A percentile compares a stretch with the other conserved stretches of the same genome.
Evolutionary conservation across 2,113 vertebrate species (phyloP).

Genomic region (Onychostruthus taczanowskii): DNA sequence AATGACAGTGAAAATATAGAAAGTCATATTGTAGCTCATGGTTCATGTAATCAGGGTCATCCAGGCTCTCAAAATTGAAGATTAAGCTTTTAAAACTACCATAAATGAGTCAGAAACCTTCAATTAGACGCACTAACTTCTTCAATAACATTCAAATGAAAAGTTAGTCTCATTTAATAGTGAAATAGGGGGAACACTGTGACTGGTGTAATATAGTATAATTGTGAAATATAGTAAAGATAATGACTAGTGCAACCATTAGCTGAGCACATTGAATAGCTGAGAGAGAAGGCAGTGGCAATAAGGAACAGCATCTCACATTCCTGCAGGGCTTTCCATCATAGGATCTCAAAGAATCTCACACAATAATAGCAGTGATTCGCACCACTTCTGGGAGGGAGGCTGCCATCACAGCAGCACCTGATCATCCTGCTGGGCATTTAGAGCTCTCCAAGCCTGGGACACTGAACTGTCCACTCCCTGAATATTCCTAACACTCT

Average conservation of each 20-base stretch:
- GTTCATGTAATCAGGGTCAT: constrained; percentile 41
- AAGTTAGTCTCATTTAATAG: constrained; percentile 47
- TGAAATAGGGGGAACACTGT: constrained; percentile 25
- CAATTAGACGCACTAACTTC: constrained; percentile 42
- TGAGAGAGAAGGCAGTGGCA: neutral
- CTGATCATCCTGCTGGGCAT: neutral
- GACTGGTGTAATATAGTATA: constrained; percentile 17
- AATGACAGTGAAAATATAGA: constrained; percentile 28
- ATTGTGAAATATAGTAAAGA: constrained; percentile 37
- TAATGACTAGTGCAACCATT: constrained; percentile 47
- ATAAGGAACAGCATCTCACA: neutral
- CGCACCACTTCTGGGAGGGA: neutral
- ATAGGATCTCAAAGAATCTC: neutral
- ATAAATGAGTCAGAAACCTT: constrained; percentile 47
- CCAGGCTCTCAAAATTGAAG: constrained; percentile 24
- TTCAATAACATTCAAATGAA: constrained; percentile 51
- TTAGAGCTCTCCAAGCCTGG: neutral
- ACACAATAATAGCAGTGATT: constrained; percentile 3
- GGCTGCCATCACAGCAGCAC: neutral
- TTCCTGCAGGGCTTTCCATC: constrained; percentile 31
- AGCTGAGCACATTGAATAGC: neutral
- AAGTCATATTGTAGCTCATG: neutral
- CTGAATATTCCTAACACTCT: neutral
- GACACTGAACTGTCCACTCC: neutral
- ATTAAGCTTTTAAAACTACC: constrained; percentile 45